Evolutionary conservation across 2,797 vertebrate genomes (phyloP).

Genomic region (Hylomyscus alleni): DNA sequence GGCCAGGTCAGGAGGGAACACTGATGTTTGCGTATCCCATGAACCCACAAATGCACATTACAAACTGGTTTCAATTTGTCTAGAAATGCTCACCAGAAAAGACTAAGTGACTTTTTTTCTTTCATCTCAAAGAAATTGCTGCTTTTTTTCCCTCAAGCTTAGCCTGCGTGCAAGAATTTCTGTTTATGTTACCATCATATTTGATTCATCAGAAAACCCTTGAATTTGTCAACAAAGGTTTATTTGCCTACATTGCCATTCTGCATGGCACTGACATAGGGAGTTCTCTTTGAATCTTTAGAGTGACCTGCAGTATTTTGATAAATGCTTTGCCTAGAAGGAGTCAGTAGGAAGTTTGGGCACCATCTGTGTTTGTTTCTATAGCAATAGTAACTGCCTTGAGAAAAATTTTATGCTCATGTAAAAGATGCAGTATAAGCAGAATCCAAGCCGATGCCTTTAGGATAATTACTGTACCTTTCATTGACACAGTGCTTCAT

Average conservation of each 20-base stretch:
- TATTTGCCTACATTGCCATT: slow-evolving; percentile 58
- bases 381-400: slow-evolving; percentile 58
- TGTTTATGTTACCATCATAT: slow-evolving; percentile 14
- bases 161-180: background rate
- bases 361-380: slow-evolving; percentile 79
- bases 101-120: background rate
- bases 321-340: slow-evolving; percentile 77
- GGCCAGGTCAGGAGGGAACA: background rate
- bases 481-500: slow-evolving; percentile 58
- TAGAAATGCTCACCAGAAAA: slow-evolving; percentile 24
- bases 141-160: background rate
- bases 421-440: slow-evolving; percentile 79
- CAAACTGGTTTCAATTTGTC: slow-evolving; percentile 5
- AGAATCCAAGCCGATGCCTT: slow-evolving; percentile 67
- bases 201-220: slow-evolving; percentile 73
- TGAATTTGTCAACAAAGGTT: slow-evolving; percentile 61
- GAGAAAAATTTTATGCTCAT: slow-evolving; percentile 77
- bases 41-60: background rate
- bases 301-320: slow-evolving; percentile 70
- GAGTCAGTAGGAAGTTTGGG: slow-evolving; percentile 62
- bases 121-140: slow-evolving; percentile 26
- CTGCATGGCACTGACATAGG: slow-evolving; percentile 20
- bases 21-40: background rate
- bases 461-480: slow-evolving; percentile 69
- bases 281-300: slow-evolving; percentile 55